These are phyloP conservation scores for Xanthorhoe designata DNA, from an alignment of 2,888 invertebrate species.

Conservation along the genomic window DNA sequence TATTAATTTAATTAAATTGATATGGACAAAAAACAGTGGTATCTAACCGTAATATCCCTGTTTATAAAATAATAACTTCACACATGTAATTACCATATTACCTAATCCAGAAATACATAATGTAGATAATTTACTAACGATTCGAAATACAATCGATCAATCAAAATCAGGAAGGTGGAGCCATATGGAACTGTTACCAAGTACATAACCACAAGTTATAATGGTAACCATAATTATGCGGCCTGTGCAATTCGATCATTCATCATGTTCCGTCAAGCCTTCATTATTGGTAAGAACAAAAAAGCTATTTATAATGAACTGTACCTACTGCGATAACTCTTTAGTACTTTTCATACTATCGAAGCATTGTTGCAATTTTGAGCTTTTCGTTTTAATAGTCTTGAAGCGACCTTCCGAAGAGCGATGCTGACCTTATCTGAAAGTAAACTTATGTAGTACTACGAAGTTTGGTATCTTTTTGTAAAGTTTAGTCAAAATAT, in stretches of 20 bases:
- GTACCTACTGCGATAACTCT: constrained; percentile 7
- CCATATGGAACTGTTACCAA: constrained; percentile 26
- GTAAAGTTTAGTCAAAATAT: not conserved
- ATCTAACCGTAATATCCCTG: not conserved
- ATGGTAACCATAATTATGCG: constrained; percentile 35
- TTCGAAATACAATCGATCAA: constrained; percentile 34
- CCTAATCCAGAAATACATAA: not conserved
- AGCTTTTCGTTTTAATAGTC: not conserved
- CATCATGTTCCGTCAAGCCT: constrained; percentile 41
- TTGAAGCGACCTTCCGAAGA: not conserved
- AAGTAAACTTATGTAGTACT: not conserved
- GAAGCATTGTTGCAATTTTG: constrained; percentile 2
- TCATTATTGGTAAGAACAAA: constrained; percentile 30
- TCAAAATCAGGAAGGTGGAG: constrained; percentile 37
- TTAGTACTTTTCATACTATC: not conserved
- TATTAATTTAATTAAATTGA: too few relatives aligned
- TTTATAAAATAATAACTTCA: not conserved
- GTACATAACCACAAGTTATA: constrained; percentile 23
- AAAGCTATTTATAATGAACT: constrained; percentile 28
- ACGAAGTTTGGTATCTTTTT: not conserved
- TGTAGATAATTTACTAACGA: constrained; percentile 3
- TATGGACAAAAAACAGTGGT: too few relatives aligned
- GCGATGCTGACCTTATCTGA: constrained; percentile 2
- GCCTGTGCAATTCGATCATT: constrained; percentile 33
- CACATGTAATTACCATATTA: not conserved